A percentile compares a stretch with the other conserved stretches of the same genome.
Conservation (phyloP, 2,888 invertebrate species). For the Tenthredo notha region DNA sequence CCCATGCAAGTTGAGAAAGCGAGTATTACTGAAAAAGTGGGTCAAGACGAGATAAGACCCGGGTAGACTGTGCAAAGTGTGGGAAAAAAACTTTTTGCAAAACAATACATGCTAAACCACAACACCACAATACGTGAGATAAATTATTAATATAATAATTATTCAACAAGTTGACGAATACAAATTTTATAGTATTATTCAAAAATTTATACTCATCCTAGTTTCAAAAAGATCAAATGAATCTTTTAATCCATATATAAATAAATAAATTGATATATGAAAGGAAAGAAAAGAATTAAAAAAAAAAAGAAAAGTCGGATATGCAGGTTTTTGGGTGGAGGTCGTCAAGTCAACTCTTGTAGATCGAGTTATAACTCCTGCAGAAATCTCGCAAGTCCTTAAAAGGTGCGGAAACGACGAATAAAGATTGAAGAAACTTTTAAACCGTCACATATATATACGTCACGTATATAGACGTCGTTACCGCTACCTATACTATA, state of each 20-base stretch:
- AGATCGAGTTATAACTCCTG: neutral
- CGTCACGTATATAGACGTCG: neutral
- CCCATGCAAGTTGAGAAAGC: conserved; percentile 14
- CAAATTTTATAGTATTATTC: neutral
- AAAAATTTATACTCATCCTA: neutral
- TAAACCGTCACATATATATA: neutral
- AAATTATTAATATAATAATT: neutral
- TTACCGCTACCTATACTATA: neutral
- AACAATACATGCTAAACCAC: neutral
- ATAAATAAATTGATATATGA: neutral
- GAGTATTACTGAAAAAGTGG: neutral
- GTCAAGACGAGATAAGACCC: conserved; percentile 34
- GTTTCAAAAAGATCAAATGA: neutral
- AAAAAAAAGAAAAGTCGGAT: neutral
- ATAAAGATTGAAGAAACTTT: neutral
- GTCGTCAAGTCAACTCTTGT: conserved; percentile 20
- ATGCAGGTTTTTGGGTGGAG: neutral
- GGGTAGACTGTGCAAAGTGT: neutral
- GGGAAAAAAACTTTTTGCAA: neutral
- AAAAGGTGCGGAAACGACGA: conserved; percentile 34
- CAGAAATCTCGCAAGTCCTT: conserved; percentile 22
- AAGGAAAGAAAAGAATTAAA: neutral
- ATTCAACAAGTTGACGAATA: neutral
- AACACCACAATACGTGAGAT: neutral
- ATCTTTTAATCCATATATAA: neutral